Base-by-base conservation (phyloP, 2,888 invertebrate genomes). In the Thera britannica region DNA sequence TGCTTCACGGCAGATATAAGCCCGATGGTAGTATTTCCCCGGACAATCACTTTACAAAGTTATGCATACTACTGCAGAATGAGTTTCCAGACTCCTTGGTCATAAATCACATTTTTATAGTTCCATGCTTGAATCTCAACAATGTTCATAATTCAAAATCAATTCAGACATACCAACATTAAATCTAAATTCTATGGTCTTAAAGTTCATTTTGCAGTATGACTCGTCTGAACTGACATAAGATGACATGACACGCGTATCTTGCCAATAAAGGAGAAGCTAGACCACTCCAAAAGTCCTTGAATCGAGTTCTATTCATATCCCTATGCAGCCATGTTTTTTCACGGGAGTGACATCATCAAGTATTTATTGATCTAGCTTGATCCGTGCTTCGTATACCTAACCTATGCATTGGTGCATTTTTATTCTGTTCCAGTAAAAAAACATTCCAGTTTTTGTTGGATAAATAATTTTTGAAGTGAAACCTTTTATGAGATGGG, bases 221-320 rank as follows among this genome's bases (percentile, higher is more conserved):
- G 12, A 48, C 36, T 48, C 9, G 8, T 23, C 23, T 23, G 23
- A 23, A 23, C 23, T 23, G 23, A 23, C 23, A 23, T 23, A 23
- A 23, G 23, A 23, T 23, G 23, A 44, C 3, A 46, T 56, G 62
- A 62, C 36, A 46, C 9, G 8, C 38, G 7, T 5, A 11, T 44
- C 38, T 34, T 48, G 58, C 58, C 44, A 61, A 52, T 61, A 65
- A 44, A 62, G 58, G 51, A 55, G 41, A 65, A 59, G 35, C 69
- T 65, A 65, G 62, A 62, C 52, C 65, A 69, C 65, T 63, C 54
- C 59, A 60, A 36, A 38, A 41, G 62, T 35, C 9, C 67, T 67
- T 58, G 46, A 62, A 52, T 52, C 52, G 36, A 58, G 57, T 52
- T 36, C 52, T 65, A 60, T 65, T 58, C 54, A 65, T 52, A 51